Evolutionary conservation across 2,888 invertebrate species (phyloP).

Genomic region (Marasmarcha lunaedactyla): DNA sequence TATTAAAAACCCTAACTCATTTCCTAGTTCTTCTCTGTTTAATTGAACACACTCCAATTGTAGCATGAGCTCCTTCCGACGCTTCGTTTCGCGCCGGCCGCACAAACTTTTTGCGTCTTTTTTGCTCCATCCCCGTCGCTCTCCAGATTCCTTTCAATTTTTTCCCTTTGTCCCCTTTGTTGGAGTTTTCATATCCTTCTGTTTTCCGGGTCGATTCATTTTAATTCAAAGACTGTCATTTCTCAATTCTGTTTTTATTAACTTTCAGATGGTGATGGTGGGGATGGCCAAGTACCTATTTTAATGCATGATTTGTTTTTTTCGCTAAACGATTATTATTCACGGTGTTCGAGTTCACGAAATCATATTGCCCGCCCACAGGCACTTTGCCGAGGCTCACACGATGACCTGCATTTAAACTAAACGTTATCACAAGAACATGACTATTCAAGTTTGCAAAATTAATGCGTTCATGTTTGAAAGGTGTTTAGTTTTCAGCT

Average conservation of each 20-base stretch:
- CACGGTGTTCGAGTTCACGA: background rate
- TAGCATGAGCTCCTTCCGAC: constrained; percentile 36
- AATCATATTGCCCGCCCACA: constrained; percentile 61
- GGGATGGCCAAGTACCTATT: background rate
- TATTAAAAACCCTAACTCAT: background rate
- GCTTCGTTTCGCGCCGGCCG: constrained; percentile 22
- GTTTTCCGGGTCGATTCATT: constrained; percentile 58
- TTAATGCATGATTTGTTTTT: background rate
- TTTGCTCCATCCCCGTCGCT: constrained; percentile 29
- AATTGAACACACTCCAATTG: constrained; percentile 44
- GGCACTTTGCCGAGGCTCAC: constrained; percentile 33
- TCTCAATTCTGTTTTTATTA: constrained; percentile 20
- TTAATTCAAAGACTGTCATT: constrained; percentile 44
- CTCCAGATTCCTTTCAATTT: constrained; percentile 41
- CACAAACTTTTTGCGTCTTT: constrained; percentile 32
- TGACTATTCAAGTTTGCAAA: no score
- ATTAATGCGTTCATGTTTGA: no score
- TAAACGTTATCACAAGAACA: no score
- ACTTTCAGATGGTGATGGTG: constrained; percentile 14
- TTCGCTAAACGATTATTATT: constrained; percentile 35
- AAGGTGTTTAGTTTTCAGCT: no score
- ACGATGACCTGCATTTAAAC: no score
- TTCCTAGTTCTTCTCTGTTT: constrained; percentile 29
- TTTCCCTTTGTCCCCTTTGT: constrained; percentile 48
- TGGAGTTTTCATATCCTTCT: constrained; percentile 55